phyloP scores from a whole-genome alignment of 2,888 invertebrate genomes.

The Calameuta pallipes region DNA sequence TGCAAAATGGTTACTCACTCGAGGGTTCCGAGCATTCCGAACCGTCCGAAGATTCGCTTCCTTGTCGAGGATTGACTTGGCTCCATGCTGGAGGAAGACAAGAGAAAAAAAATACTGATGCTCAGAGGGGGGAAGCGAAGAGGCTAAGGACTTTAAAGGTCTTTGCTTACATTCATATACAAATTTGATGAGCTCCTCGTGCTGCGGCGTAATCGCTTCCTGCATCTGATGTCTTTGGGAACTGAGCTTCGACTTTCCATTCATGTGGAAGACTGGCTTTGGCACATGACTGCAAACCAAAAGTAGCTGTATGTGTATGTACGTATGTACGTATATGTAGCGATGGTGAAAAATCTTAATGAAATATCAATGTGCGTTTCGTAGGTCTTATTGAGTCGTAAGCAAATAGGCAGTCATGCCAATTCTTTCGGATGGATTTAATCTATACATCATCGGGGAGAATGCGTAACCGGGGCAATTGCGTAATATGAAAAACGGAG shows the following conservation, averaged over 20 bases:
- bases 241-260: slow-evolving; percentile 74
- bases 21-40: slow-evolving; percentile 64
- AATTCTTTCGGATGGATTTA: not conserved
- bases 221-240: slow-evolving; percentile 72
- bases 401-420: too few relatives aligned
- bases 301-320: slow-evolving; percentile 1
- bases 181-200: slow-evolving; percentile 88
- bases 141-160: too few relatives aligned
- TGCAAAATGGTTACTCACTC: slow-evolving; percentile 38
- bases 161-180: slow-evolving; percentile 81
- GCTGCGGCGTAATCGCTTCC: slow-evolving; percentile 79
- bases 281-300: slow-evolving; percentile 71
- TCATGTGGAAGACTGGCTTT: slow-evolving; percentile 84
- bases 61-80: slow-evolving; percentile 70
- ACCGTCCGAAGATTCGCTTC: slow-evolving; percentile 70
- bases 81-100: slow-evolving; percentile 74
- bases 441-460: too few relatives aligned
- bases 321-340: not conserved
- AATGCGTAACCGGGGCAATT: slow-evolving; percentile 1
- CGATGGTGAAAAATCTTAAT: too few relatives aligned
- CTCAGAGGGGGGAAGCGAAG: too few relatives aligned
- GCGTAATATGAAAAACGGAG: slow-evolving; percentile 4
- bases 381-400: too few relatives aligned
- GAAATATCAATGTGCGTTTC: too few relatives aligned
- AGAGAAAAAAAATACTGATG: not conserved